phyloP scores from a whole-genome alignment of 2,888 invertebrate species.

The Scaptomyza flava region DNA sequence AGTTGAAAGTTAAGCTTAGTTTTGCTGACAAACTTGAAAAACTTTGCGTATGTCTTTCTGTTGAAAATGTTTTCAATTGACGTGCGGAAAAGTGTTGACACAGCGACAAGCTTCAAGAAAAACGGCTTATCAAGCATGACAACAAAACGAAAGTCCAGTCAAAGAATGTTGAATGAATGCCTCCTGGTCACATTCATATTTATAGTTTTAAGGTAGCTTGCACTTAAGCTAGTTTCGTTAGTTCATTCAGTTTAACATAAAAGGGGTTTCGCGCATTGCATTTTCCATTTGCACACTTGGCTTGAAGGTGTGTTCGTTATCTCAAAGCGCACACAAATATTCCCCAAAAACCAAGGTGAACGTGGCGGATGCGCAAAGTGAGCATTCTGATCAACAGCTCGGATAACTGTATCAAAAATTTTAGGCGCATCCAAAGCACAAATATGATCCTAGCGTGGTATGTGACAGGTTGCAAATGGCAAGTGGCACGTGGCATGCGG shows the following conservation, averaged over 20 bases:
- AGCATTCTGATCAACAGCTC: conserved; percentile 32
- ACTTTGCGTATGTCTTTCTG: conserved; percentile 26
- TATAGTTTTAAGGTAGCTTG: background rate
- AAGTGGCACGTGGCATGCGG: conserved; percentile 17
- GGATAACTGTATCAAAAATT: background rate
- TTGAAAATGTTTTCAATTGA: conserved; percentile 45
- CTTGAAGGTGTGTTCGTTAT: conserved; percentile 12
- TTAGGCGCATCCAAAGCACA: background rate
- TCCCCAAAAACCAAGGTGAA: conserved; percentile 3
- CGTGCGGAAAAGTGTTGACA: conserved; percentile 48
- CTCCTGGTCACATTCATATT: conserved; percentile 4
- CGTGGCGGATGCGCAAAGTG: conserved; percentile 48
- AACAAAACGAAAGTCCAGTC: background rate
- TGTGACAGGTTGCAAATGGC: conserved; percentile 10
- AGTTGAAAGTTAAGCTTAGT: conserved; percentile 13
- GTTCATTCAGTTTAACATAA: background rate
- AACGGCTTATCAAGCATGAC: conserved; percentile 48
- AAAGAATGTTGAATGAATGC: conserved; percentile 16
- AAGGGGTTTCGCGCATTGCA: background rate
- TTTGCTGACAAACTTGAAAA: conserved; percentile 15
- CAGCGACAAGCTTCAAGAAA: conserved; percentile 28
- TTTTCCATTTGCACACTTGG: background rate
- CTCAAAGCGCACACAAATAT: background rate
- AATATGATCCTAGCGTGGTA: conserved; percentile 5
- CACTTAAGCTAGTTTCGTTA: background rate